Evolutionary conservation across 2,888 invertebrate species (phyloP), one percentile per base, ranked within the genome.

Genomic region (Erynnis tages): DNA sequence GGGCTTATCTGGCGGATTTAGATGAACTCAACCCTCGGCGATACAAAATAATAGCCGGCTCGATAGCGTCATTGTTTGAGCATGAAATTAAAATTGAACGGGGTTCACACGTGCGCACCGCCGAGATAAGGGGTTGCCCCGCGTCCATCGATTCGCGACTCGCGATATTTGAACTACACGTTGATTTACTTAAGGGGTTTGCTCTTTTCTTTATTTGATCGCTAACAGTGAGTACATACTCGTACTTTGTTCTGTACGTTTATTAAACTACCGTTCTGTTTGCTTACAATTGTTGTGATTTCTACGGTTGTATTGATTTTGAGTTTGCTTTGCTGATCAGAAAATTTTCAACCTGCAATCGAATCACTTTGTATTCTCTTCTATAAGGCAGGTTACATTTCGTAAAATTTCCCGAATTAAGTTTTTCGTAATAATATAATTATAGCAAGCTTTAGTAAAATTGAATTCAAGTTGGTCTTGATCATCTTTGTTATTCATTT

Each of bases 81-180:
- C 88, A 89, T 89, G 88, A 89, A 89, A 89, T 89, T 89, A 89
- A 89, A 89, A 88, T 87, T 86, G 87, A 86, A 80, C 84, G 81
- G 79, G 79, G 82, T 88, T 89, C 88, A 88, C 88, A 89, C 88
- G 88, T 89, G 88, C 88, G 84, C 84, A 78, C 71, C 55, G 78
- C 71, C 63, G 71, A 82, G 88, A 89, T 88, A 88, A 88, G 87
- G 86, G 87, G 82, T 78, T 75, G 73, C 70, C 69, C 69, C 67
- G 67, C 63, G 65, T 63, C 64, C 72, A 81, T 82, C 79, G 82
- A 84, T 82, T 76, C 78, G 71, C 71, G 69, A 77, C 69, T 76
- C 73, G 68, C 69, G 69, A 72, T 82, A 72, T 80, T 85, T 76
- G 76, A 64, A 55, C 54, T 60, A 58, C 68, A 67, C 75, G 69